phyloP scores from a whole-genome alignment of 2,888 invertebrate species.

The Agriopis marginaria region DNA sequence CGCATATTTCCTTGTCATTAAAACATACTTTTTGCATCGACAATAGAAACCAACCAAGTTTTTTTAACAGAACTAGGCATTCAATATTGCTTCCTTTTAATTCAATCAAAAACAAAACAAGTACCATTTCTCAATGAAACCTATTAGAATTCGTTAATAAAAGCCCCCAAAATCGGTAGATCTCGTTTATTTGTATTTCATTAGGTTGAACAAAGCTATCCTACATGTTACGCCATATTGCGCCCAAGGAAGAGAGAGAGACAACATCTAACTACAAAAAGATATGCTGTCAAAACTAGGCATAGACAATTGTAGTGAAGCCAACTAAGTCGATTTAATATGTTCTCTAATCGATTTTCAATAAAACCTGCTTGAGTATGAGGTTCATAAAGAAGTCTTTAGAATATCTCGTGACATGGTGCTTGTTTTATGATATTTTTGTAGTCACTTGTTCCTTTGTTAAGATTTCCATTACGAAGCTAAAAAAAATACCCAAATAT shows the following conservation, averaged over 20 bases:
- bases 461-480: slow-evolving; percentile 67
- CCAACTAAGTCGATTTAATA: too few species aligned
- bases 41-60: slow-evolving; percentile 57
- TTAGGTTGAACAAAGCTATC: too few species aligned
- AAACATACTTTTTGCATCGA: slow-evolving; percentile 21
- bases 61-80: slow-evolving; percentile 60
- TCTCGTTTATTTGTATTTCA: too few species aligned
- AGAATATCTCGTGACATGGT: slow-evolving; percentile 15
- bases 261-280: too few species aligned
- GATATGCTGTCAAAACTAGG: too few species aligned
- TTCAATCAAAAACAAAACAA: slow-evolving; percentile 43
- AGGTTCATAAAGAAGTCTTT: neutral
- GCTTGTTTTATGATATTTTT: slow-evolving; percentile 15
- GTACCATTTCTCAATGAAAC: slow-evolving; percentile 5
- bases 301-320: too few species aligned
- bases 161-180: too few species aligned
- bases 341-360: too few species aligned
- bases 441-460: slow-evolving; percentile 56
- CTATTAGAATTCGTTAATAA: too few species aligned
- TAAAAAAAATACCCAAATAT: slow-evolving; percentile 64
- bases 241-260: too few species aligned
- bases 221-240: too few species aligned
- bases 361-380: neutral
- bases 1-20: slow-evolving; percentile 7
- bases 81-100: slow-evolving; percentile 69